Conservation (phyloP, 2,797 vertebrate species). For the Falco concolor region DNA sequence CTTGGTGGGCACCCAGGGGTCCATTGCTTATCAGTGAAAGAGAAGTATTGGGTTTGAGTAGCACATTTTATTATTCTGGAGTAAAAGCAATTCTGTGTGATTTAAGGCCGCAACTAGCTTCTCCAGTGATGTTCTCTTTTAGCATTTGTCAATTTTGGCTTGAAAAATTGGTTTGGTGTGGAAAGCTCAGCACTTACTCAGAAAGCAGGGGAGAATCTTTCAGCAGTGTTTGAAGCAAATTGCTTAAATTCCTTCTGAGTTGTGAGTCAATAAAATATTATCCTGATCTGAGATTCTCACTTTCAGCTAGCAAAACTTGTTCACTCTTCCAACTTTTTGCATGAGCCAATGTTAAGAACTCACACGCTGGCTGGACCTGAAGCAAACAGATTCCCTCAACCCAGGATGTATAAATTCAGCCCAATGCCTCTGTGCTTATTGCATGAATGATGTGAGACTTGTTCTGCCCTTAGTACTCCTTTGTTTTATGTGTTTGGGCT, state of each 20-base stretch:
- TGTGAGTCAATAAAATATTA: conserved; percentile 23
- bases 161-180: conserved; percentile 37
- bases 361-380: not conserved
- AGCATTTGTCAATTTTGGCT: conserved; percentile 24
- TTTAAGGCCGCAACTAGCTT: not conserved
- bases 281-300: not conserved
- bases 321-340: not conserved
- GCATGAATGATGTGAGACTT: not conserved
- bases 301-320: not conserved
- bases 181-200: not conserved
- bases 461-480: not conserved
- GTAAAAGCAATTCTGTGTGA: not conserved
- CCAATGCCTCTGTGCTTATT: not conserved
- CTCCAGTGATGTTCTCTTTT: not conserved
- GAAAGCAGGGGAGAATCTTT: conserved; percentile 18
- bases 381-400: not conserved
- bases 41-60: not conserved
- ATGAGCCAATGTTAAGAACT: not conserved
- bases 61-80: not conserved
- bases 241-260: conserved; percentile 18
- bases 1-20: not conserved
- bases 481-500: not conserved
- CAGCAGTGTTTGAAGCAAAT: conserved; percentile 23
- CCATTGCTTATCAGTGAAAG: not conserved
- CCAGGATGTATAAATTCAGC: not conserved